A percentile compares a stretch with the other conserved stretches of the same genome.
Conservation (phyloP, 1,140 invertebrate genomes). For the Drosophila guanche region DNA sequence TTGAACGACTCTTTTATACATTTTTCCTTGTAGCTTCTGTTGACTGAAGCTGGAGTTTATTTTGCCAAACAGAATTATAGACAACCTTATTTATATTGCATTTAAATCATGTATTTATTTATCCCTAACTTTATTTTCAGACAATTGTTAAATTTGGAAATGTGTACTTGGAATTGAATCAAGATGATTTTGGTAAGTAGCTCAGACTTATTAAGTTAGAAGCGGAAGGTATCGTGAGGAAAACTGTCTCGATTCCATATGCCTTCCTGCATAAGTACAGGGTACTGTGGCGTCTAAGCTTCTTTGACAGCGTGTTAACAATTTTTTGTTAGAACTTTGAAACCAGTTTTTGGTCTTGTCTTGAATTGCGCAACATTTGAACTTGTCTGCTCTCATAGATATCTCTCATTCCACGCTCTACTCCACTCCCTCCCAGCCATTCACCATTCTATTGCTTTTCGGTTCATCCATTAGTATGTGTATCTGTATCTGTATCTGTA, state of each 20-base stretch:
- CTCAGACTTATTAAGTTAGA: no score
- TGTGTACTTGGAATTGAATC: no score
- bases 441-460: slow-evolving; percentile 45
- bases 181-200: no score
- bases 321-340: slow-evolving; percentile 69
- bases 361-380: slow-evolving; percentile 57
- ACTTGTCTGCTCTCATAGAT: slow-evolving; percentile 9
- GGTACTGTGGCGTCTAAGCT: slow-evolving; percentile 28
- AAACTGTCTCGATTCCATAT: not conserved
- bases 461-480: slow-evolving; percentile 42
- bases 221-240: slow-evolving; percentile 20
- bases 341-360: slow-evolving; percentile 60
- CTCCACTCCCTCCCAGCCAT: not conserved
- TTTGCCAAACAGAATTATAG: slow-evolving; percentile 30
- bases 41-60: slow-evolving; percentile 9
- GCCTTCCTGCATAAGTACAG: no score
- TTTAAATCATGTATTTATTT: no score
- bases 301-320: slow-evolving; percentile 80
- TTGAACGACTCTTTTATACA: slow-evolving; percentile 75
- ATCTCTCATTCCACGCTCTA: slow-evolving; percentile 31
- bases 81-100: no score
- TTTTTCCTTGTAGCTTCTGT: slow-evolving; percentile 64
- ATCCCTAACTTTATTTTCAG: no score
- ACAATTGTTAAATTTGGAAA: no score
- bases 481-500: slow-evolving; percentile 51